Base-by-base conservation (phyloP, 1,140 invertebrate species). In the Copidosoma floridanum region DNA sequence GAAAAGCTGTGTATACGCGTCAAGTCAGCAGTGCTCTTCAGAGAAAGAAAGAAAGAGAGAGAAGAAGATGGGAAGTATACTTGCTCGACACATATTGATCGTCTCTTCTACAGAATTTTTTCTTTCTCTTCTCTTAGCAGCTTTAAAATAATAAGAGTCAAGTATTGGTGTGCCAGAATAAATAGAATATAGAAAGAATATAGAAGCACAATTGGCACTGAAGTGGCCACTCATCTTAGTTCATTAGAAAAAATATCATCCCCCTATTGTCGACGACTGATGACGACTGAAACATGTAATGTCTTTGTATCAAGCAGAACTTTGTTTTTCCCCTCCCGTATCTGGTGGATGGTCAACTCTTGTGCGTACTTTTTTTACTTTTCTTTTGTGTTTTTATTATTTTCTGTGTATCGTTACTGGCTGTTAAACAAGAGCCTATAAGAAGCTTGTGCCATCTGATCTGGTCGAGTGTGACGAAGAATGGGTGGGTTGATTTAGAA, bases 231-330 rank as follows among this genome's bases (percentile, higher is more conserved):
- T 79, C 72, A 71, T 77, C 77, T 78, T 80, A 76, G 75, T 79
- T 80, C 78, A 79, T 80, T 80, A 80, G 78, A 79, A 74, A 77
- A 78, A 80, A 80, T 80, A 80, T 78, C 76, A 72, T 75, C 74
- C 73, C 76, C 68, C n/a, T n/a, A 77, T 79, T 78, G 76, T 78
- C 66, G 66, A 76, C 75, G 67, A n/a, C n/a, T n/a, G n/a, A n/a
- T n/a, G n/a, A n/a, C n/a, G n/a, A n/a, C n/a, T n/a, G n/a, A n/a
- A n/a, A n/a, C n/a, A n/a, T n/a, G n/a, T n/a, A n/a, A n/a, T n/a
- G n/a, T n/a, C n/a, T n/a, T n/a, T n/a, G n/a, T n/a, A n/a, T n/a
- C n/a, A n/a, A n/a, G n/a, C n/a, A n/a, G n/a, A n/a, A n/a, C n/a
- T n/a, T n/a, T n/a, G n/a, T n/a, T n/a, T n/a, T n/a, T n/a, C n/a